Base-by-base conservation (phyloP, 2,113 vertebrate species). In the Malurus alboscapulatus region DNA sequence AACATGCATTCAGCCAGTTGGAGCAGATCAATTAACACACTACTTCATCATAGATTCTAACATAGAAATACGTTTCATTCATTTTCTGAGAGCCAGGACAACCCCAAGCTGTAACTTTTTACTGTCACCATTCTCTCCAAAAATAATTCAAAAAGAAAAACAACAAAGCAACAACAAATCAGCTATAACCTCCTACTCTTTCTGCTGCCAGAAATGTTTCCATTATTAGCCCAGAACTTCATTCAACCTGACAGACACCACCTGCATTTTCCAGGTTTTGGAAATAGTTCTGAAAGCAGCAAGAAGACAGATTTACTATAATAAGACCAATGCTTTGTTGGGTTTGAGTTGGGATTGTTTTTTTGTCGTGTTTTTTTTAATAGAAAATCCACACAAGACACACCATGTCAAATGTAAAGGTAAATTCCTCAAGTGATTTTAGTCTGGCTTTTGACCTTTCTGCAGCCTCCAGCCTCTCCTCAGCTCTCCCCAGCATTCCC, bases 371-470 rank as follows among this genome's bases (percentile, higher is more conserved):
- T 20, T 8, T 14, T 71, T 48, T 61, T 45, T 3, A 12, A 48
- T 22, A 66, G 34, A 40, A 67, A 71, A 59, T 27, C 75, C 12
- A 9, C 45, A 57, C 5, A 26, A 81, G 30, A 67, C 38, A 75
- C 65, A 88, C 73, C 48, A 82, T 4, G 24, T 89, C 89, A 95
- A 79, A 92, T 1, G 3, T 10, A 87, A 90, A 95, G 84, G 88
- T 62, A 88, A 91, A 73, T 68, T 90, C 75, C 79, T 84, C 63
- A 7, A 59, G 55, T 93, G 57, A 78, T 90, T 92, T 67, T 20
- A 90, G 44, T 6, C n/a, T 88, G 87, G 47, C 79, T 95, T 94
- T 90, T 96, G 93, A 96, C 95, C 93, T 94, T 96, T 96, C 79
- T 81, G 72, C 72, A 71, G 63, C 71, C 67, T 44, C 34, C 38